phyloP scores from a whole-genome alignment of 2,888 invertebrate species.

The Pristionchus japonicus region DNA sequence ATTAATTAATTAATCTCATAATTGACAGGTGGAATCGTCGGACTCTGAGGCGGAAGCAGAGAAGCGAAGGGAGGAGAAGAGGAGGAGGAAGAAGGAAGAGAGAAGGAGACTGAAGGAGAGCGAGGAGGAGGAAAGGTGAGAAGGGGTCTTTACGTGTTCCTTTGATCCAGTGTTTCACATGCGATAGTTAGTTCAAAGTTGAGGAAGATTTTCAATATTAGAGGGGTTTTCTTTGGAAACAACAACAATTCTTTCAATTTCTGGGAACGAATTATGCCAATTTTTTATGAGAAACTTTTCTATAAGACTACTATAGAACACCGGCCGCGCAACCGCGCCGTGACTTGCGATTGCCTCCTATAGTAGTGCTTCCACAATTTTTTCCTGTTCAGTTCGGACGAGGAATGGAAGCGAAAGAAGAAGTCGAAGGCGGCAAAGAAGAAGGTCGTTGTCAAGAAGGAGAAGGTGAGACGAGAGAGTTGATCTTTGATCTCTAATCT shows the following conservation, averaged over 20 bases:
- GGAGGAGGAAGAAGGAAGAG: background rate
- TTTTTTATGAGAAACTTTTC: too few relatives aligned
- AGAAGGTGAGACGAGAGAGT: background rate
- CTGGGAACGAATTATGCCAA: too few relatives aligned
- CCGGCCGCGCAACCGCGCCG: too few relatives aligned
- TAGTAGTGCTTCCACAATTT: background rate
- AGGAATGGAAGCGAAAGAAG: slow-evolving; percentile 13
- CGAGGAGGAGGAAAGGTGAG: slow-evolving; percentile 36
- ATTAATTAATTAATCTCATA: background rate
- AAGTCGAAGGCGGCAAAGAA: background rate
- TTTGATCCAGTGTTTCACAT: too few relatives aligned
- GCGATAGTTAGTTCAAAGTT: too few relatives aligned
- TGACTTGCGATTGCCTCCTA: too few relatives aligned
- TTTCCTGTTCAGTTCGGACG: background rate
- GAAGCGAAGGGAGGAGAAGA: background rate
- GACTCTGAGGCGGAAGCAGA: slow-evolving; percentile 30
- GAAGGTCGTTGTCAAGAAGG: slow-evolving; percentile 33
- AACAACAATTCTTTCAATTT: too few relatives aligned
- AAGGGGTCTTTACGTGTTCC: too few relatives aligned
- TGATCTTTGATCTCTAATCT: background rate
- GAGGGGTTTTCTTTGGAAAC: too few relatives aligned
- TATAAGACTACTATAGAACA: too few relatives aligned
- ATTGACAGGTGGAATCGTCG: background rate
- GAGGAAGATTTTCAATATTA: too few relatives aligned
- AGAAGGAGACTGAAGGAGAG: slow-evolving; percentile 23